Conservation (phyloP, 2,888 invertebrate genomes). For the Cenopis cana region DNA sequence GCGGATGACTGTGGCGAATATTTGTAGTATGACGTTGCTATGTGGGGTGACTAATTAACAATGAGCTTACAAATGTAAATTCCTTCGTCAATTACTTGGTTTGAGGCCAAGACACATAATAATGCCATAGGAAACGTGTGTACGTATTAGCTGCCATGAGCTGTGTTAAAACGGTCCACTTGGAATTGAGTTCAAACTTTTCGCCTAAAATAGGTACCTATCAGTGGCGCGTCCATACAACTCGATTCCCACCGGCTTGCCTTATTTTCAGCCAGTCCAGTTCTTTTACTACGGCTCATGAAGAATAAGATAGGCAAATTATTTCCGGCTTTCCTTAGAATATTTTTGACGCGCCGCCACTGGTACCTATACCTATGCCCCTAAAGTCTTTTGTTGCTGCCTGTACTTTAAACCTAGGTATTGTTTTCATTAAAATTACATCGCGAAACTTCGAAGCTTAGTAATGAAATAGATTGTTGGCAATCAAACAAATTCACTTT, state of each 20-base stretch:
- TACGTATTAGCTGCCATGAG: too few species aligned
- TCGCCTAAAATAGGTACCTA: too few species aligned
- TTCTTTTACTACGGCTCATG: too few species aligned
- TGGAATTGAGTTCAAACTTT: background rate
- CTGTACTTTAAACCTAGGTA: too few species aligned
- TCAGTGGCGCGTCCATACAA: too few species aligned
- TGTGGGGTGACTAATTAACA: conserved; percentile 40
- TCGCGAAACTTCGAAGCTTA: background rate
- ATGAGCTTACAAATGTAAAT: conserved; percentile 41
- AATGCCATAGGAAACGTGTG: conserved; percentile 4
- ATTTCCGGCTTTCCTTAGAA: too few species aligned
- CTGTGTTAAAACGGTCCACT: too few species aligned
- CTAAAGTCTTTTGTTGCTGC: conserved; percentile 5
- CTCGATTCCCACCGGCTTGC: too few species aligned
- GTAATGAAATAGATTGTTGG: background rate
- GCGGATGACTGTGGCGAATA: conserved; percentile 60
- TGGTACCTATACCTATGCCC: too few species aligned
- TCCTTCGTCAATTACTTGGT: conserved; percentile 38
- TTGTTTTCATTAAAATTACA: conserved; percentile 3
- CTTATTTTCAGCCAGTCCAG: too few species aligned
- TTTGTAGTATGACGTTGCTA: conserved; percentile 39
- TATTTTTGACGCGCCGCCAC: too few species aligned
- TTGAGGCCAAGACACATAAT: conserved; percentile 23
- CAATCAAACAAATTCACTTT: background rate
- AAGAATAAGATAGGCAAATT: too few species aligned